phyloP scores from a whole-genome alignment of 2,797 vertebrate genomes.

The Galaxias olidus region DNA sequence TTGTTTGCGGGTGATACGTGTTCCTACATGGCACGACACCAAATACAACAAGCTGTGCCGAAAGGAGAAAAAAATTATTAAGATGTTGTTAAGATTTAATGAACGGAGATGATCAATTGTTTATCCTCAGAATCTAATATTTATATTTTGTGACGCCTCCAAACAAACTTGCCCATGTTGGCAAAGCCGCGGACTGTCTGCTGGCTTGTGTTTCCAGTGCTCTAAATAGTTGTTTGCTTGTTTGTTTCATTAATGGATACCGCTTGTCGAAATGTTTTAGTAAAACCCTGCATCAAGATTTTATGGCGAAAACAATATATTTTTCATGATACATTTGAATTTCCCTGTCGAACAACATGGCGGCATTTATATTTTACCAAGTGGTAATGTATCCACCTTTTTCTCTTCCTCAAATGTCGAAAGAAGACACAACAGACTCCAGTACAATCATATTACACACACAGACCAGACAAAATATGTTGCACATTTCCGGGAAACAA shows the following conservation, averaged over 20 bases:
- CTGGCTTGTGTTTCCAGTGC: slow-evolving; percentile 64
- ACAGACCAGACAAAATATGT: slow-evolving; percentile 34
- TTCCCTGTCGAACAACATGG: slow-evolving; percentile 78
- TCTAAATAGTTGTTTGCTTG: slow-evolving; percentile 73
- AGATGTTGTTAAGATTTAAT: slow-evolving; percentile 67
- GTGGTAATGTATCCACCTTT: slow-evolving; percentile 73
- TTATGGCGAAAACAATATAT: slow-evolving; percentile 79
- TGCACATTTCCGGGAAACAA: slow-evolving; percentile 61
- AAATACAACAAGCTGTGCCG: slow-evolving; percentile 60
- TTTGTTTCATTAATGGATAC: slow-evolving; percentile 81
- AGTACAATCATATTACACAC: slow-evolving; percentile 34
- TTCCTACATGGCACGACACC: slow-evolving; percentile 54
- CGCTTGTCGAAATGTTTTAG: slow-evolving; percentile 79
- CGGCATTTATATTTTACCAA: slow-evolving; percentile 79
- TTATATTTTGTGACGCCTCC: slow-evolving; percentile 72
- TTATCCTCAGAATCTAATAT: slow-evolving; percentile 78
- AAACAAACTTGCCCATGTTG: slow-evolving; percentile 71
- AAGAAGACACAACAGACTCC: slow-evolving; percentile 55
- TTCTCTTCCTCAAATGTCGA: slow-evolving; percentile 61
- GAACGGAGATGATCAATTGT: slow-evolving; percentile 74
- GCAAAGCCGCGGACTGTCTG: slow-evolving; percentile 65
- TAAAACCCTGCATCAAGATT: slow-evolving; percentile 81
- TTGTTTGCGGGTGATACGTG: not conserved
- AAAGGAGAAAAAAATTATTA: slow-evolving; percentile 57
- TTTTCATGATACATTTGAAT: slow-evolving; percentile 82